Evolutionary conservation across 2,888 invertebrate genomes (phyloP).

Genomic region (Entomobrya multifasciata): DNA sequence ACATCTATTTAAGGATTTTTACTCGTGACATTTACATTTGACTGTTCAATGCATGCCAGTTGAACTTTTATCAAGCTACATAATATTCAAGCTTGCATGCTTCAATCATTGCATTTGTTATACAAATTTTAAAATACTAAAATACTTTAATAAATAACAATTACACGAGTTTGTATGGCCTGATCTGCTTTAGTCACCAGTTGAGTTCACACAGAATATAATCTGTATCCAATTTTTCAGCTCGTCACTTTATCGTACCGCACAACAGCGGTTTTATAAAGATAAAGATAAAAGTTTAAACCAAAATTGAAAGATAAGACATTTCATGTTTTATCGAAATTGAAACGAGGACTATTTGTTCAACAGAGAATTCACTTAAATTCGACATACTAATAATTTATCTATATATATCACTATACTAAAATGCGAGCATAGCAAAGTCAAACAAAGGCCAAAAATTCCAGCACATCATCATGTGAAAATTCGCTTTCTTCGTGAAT

Average conservation of each 20-base stretch:
- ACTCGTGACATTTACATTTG: too few species aligned
- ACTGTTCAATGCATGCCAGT: too few species aligned
- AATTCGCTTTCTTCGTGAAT: neutral
- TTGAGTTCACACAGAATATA: too few species aligned
- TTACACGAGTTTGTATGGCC: neutral
- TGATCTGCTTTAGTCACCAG: neutral
- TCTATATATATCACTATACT: neutral
- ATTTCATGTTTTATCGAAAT: slow-evolving; percentile 13
- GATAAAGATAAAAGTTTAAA: slow-evolving; percentile 32
- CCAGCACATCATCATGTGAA: slow-evolving; percentile 8
- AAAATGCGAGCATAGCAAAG: neutral
- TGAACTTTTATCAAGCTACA: too few species aligned
- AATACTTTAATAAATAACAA: too few species aligned
- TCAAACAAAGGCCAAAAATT: neutral
- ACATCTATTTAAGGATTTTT: too few species aligned
- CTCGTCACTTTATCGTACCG: neutral
- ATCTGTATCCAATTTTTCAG: too few species aligned
- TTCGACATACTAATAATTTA: too few species aligned
- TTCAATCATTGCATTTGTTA: too few species aligned
- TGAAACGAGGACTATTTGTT: neutral
- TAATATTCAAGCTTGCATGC: too few species aligned
- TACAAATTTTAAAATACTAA: too few species aligned
- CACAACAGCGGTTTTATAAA: neutral
- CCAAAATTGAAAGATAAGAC: neutral
- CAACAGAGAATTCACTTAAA: too few species aligned